Conservation (phyloP, 2,797 vertebrate species). For the Sebastes hubbsi region DNA sequence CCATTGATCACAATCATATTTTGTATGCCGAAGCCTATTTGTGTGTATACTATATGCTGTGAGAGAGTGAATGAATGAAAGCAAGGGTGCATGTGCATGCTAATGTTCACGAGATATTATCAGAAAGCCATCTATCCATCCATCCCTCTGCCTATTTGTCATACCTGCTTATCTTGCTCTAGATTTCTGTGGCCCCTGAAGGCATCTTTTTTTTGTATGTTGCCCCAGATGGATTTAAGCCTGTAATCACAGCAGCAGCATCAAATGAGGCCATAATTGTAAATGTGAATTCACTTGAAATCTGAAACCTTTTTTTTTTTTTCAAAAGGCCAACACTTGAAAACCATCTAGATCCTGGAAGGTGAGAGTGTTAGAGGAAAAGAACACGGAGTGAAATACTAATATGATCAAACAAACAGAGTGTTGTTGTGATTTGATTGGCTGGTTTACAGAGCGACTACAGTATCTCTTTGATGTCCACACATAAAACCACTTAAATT, state of each 20-base stretch:
- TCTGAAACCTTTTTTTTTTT: not conserved
- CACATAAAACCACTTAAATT: not conserved
- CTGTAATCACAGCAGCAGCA: not conserved
- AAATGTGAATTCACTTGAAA: not conserved
- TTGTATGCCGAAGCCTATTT: not conserved
- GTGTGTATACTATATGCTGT: not conserved
- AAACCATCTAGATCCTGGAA: not conserved
- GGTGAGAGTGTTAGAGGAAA: not conserved
- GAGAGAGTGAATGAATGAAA: not conserved
- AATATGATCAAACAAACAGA: not conserved
- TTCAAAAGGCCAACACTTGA: not conserved
- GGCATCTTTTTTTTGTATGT: not conserved
- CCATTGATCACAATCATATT: slow-evolving; percentile 40
- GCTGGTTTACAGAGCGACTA: not conserved
- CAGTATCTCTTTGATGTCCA: not conserved
- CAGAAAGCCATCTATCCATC: slow-evolving; percentile 7
- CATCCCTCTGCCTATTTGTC: not conserved
- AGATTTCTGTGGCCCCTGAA: not conserved
- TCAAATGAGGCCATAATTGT: not conserved
- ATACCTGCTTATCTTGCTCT: slow-evolving; percentile 15
- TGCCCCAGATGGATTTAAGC: not conserved
- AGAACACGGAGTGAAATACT: not conserved
- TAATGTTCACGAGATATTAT: not conserved
- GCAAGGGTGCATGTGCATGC: not conserved
- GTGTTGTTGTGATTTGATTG: not conserved